Base-by-base conservation (phyloP, 1,140 invertebrate species). In the Ceratina calcarata region DNA sequence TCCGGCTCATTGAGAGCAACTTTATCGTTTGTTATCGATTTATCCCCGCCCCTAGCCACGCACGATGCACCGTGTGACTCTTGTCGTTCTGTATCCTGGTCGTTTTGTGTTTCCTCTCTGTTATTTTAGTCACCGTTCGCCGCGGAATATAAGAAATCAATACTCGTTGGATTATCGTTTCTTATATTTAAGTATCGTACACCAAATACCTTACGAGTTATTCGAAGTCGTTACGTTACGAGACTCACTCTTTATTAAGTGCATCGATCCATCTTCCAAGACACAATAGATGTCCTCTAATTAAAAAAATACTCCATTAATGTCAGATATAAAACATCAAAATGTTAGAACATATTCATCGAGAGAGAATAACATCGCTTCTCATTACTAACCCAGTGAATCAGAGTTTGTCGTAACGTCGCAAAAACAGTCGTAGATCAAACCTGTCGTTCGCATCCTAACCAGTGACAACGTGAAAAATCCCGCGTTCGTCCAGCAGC, bases 21-120 rank as follows among this genome's bases (percentile, higher is more conserved):
- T 18, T 37, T 61, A 53, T 53, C 68, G 76, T 55, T 64, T 61
- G 58, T 57, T 72, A 78, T 61, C n/a, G 68, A 78, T 64, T 78
- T 53, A 20, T 49, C 45, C 20, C 16, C 15, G 3, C 18, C 20
- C 24, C 22, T 12, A 45, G 0, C 1, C 16, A 6, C 20, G 18
- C n/a, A 58, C 15, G 58, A 22, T 24, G 49, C 66, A n/a, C 6
- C 20, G 55, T 22, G 69, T 71, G 27, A 71, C 37, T 71, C 53
- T 57, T 45, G 8, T 2, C 53, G 15, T 58, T 37, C 15, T 15
- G 18, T 18, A 53, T 8, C 13, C 12, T 37, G 10, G 55, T 58
- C 16, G 53, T 68, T n/a, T 61, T 6, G 15, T 7, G 27, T 68
- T n/a, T 61, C 18, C 1, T n/a, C 18, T 53, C 18, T 10, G 49